Base-by-base conservation (phyloP, 2,888 invertebrate genomes). In the Entomobrya multifasciata region DNA sequence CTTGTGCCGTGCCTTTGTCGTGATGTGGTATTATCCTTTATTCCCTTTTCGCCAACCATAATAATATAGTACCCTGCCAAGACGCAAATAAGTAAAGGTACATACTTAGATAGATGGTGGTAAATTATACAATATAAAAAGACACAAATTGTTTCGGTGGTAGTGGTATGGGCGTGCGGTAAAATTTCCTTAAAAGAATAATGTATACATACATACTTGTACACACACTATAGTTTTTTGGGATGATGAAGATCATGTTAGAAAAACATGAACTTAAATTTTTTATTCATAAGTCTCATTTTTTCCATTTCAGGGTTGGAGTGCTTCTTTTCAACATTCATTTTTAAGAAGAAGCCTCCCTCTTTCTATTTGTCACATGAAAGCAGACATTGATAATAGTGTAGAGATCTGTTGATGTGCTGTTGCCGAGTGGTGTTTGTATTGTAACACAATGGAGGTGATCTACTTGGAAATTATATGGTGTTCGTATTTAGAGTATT, bases 261-360 rank as follows among this genome's bases (percentile, higher is more conserved):
- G 30, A 20, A 79, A 79, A 79, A n/a, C n/a, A 67, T 78, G 65
- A 67, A 67, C 67, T 65, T 27, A 10, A n/a, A 78, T 47, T 65
- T 57, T 25, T 47, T 67, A 67, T 79, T 79, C 79, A 79, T 52
- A 49, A 30, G 52, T 8, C 20, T 52, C 52, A 27, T 36, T 77
- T 77, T n/a, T 60, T 20, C 36, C 49, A 62, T 79, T 79, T 36
- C 15, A 62, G 30, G 36, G 36, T 44, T 52, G 30, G n/a, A 62
- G 78, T 41, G 36, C 65, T 3, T n/a, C n/a, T n/a, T n/a, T n/a
- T n/a, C n/a, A n/a, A 17, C 20, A 36, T 65, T 17, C 41, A 11
- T 25, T 62, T 22, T 52, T 57, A 25, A 41, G 22, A 15, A 62
- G 47, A 62, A 60, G 78, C 65, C 67, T 44, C 22, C 30, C 8